Percentiles rank a stretch among this genome's conserved stretches.
phyloP scores from a whole-genome alignment of 64 coral and sea anemone species.

The Anthopleura sola region DNA sequence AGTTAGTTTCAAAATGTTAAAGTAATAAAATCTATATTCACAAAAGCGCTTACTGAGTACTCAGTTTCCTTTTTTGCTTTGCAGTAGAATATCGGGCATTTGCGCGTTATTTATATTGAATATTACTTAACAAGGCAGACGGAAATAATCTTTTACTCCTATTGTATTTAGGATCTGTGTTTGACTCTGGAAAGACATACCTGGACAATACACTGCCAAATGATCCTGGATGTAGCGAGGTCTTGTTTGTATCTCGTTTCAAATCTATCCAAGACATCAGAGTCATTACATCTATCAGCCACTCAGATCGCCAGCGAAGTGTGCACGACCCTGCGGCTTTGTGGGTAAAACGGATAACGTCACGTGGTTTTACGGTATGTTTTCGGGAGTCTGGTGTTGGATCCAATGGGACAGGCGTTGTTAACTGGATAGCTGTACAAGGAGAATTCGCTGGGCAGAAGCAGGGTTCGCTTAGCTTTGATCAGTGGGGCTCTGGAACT shows the following conservation, averaged over 20 bases:
- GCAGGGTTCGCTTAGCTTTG: not conserved
- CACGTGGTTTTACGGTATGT: conserved; percentile 27
- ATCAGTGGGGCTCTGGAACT: conserved; percentile 25
- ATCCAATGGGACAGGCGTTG: conserved; percentile 7
- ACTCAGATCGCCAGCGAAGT: not conserved
- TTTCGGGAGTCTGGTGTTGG: conserved; percentile 12
- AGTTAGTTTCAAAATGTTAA: too few relatives aligned
- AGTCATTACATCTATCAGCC: not conserved
- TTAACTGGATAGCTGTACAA: conserved; percentile 43
- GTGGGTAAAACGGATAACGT: conserved; percentile 15
- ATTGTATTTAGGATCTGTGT: not conserved
- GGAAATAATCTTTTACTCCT: too few relatives aligned
- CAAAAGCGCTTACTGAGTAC: too few relatives aligned
- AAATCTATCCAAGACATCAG: not conserved
- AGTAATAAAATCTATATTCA: too few relatives aligned
- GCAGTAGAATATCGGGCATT: too few relatives aligned
- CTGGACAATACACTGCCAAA: not conserved
- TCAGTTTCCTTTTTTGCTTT: too few relatives aligned
- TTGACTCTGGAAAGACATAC: not conserved
- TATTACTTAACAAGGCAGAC: too few relatives aligned
- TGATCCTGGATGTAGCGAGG: not conserved
- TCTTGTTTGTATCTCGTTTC: not conserved
- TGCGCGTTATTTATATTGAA: too few relatives aligned
- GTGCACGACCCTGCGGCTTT: conserved; percentile 16
- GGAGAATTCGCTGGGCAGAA: not conserved